Conservation (phyloP, 2,797 vertebrate genomes). For the Heteromormyrus szaboi region DNA sequence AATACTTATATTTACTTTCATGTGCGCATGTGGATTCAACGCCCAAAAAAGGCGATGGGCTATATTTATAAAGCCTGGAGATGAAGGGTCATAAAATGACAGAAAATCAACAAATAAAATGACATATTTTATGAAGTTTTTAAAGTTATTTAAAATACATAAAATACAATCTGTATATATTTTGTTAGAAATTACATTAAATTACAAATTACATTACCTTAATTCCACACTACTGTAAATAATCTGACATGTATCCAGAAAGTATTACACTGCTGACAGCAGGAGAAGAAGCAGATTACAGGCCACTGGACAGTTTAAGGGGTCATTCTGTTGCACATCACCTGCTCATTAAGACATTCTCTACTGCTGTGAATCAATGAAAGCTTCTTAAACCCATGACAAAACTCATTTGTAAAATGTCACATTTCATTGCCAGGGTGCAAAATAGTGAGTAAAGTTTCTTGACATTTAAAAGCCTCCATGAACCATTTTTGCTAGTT, state of each 20-base stretch:
- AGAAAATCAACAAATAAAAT: background rate
- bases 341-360: conserved; percentile 13
- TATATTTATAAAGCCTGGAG: too few relatives aligned
- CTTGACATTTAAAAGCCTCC: conserved; percentile 4
- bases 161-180: background rate
- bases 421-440: conserved; percentile 2
- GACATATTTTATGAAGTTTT: background rate
- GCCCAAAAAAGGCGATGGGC: too few relatives aligned
- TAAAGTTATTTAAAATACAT: background rate
- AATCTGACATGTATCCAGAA: background rate
- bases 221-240: background rate
- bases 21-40: too few relatives aligned
- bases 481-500: background rate
- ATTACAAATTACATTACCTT: background rate
- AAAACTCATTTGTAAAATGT: conserved; percentile 15
- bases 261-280: background rate
- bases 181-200: background rate
- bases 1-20: too few relatives aligned
- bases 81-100: background rate
- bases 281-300: too few relatives aligned
- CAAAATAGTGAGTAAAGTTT: conserved; percentile 5
- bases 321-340: background rate
- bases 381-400: background rate
- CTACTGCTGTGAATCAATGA: background rate
- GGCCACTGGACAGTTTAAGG: background rate